Base-by-base conservation (phyloP, 1,140 invertebrate genomes). In the Macrobrachium rosenbergii region DNA sequence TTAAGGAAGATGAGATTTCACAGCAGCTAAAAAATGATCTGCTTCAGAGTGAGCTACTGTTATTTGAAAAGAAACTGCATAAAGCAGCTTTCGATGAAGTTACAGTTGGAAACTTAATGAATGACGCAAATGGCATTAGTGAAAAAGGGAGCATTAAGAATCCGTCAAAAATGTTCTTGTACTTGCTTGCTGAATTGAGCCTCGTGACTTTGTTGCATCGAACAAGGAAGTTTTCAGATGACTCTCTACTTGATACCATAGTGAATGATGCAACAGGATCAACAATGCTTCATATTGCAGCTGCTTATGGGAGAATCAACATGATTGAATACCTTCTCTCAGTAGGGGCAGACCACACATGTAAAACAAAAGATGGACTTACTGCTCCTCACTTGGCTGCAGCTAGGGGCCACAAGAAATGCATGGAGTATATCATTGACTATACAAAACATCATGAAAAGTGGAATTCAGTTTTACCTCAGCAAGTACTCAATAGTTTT, bases 251-350 rank as follows among this genome's bases (percentile, higher is more conserved):
- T 73, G 69, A 87, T 60, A 72, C 58, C 2, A n/a, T 72, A 37
- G 84, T 87, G 16, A 77, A 87, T 52, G 37, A 72, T 6, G 78
- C 64, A 21, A 75, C 78, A 0, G 78, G 77, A 45, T 62, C 69
- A 23, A 87, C 84, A 43, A 87, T 87, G 84, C 60, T 87, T 64
- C 84, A 87, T 37, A 67, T 87, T 28, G 77, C 84, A 12, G 84
- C 84, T 19, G 78, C 84, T 14, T 78, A 87, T 19, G 84, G 84
- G 17, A 87, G 80, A 69, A 87, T 75, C 5, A 59, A 62, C 78
- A 87, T 87, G 84, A 64, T 81, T 23, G 84, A 87, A 60, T 87
- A 87, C 52, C 64, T 87, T 7, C 37, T 87, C 14, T 69, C 52
- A 14, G 77, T 73, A 73, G 78, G 84, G 19, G 84, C 78, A 16